Base-by-base conservation (phyloP, 2,888 invertebrate genomes). In the Tridacna gigas region DNA sequence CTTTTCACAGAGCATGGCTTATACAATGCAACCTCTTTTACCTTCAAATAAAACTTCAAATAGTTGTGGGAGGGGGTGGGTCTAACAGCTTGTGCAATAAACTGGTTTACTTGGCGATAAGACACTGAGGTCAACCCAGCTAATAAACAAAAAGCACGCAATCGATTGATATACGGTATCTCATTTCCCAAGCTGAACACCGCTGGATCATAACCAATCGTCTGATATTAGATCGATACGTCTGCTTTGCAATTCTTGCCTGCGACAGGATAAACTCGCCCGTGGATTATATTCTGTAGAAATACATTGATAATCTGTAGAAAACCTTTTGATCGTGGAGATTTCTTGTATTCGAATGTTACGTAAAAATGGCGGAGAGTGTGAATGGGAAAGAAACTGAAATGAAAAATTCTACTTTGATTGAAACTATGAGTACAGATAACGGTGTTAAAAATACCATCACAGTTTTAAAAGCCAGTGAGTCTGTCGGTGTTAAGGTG, bases 391-490 rank as follows among this genome's bases (percentile, higher is more conserved):
- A 3, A 56, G 20, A 15, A 56, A 9, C 18, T 15, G 56, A 15
- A 20, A 20, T 1, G 15, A 56, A 20, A 20, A 56, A 56, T 20
- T 20, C 20, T 5, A 11, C 3, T 20, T 15, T 56, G 15, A 56
- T 20, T 56, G 56, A 56, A 15, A 20, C 56, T 56, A 20, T 3
- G 56, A 56, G 56, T 9, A 56, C 15, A 20, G 20, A 56, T 22
- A 63, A 20, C 4, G 63, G 47, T 0, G 71, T 74, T 67, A 60
- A 71, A 63, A 80, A 82, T 28, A 80, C 77, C 20, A 79, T 82
- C 71, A 76, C 76, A 18, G 80, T 82, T 22, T 73, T 82, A n/a
- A 80, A 82, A 61, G 71, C 77, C 15, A 73, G 47, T 22, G 77
- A 80, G 13, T 15, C 60, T 18, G 80, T 69, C 13, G 61, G 76